phyloP scores from a whole-genome alignment of 2,113 vertebrate genomes.

The Oncorhynchus gorbuscha region DNA sequence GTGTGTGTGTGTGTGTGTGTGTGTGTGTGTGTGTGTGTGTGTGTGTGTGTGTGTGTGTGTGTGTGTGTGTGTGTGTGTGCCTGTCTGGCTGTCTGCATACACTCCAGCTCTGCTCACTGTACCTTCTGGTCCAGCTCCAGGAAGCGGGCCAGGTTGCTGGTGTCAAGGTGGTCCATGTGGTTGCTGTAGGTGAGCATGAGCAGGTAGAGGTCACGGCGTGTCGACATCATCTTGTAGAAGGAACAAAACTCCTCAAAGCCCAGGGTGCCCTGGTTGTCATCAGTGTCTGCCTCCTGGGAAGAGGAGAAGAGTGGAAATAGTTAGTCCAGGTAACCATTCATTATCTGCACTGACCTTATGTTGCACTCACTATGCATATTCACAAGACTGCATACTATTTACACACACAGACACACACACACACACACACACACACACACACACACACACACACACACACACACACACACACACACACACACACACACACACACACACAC shows the following conservation, averaged over 20 bases:
- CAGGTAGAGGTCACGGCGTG: slow-evolving; percentile 91
- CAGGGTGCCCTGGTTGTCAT: slow-evolving; percentile 89
- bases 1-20: neutral
- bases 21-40: neutral
- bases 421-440: no score
- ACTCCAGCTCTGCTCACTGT: neutral
- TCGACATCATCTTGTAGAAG: slow-evolving; percentile 99
- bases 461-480: no score
- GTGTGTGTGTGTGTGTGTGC: neutral
- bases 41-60: neutral
- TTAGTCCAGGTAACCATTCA: no score
- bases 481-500: no score
- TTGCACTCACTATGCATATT: no score
- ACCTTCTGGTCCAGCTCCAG: slow-evolving; percentile 94
- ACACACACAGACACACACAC: no score
- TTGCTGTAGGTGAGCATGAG: slow-evolving; percentile 96
- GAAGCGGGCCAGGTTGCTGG: slow-evolving; percentile 82
- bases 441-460: no score
- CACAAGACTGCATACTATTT: no score
- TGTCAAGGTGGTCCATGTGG: slow-evolving; percentile 90
- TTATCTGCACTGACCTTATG: no score
- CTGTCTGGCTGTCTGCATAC: neutral
- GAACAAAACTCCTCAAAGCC: slow-evolving; percentile 96
- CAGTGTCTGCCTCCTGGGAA: slow-evolving; percentile 90
- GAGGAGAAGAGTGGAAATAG: neutral